phyloP scores from a whole-genome alignment of 2,113 vertebrate species.

The Cnemophilus loriae region DNA sequence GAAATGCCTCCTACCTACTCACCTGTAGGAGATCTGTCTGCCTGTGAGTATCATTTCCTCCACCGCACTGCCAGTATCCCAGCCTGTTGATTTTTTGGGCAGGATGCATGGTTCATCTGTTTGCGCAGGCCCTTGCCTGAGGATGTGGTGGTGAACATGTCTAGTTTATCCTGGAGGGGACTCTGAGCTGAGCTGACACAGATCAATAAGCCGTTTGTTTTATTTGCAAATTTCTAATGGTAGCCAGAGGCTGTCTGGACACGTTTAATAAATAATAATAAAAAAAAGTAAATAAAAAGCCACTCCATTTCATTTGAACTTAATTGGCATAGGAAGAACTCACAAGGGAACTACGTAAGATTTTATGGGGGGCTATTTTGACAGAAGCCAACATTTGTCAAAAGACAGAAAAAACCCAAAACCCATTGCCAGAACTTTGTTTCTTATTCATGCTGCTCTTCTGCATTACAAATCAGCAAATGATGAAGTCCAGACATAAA shows the following conservation, averaged over 20 bases:
- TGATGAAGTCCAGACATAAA: slow-evolving; percentile 9
- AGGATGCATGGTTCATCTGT: background rate
- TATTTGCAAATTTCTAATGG: background rate
- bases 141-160: background rate
- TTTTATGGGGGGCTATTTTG: background rate
- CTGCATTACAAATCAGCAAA: background rate
- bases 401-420: background rate
- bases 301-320: background rate
- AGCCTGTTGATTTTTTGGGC: background rate
- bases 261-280: background rate
- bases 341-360: background rate
- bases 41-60: background rate
- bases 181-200: background rate
- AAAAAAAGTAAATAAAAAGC: background rate
- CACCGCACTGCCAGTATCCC: background rate
- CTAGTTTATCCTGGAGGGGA: background rate
- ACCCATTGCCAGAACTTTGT: background rate
- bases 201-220: background rate
- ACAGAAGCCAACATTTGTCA: background rate
- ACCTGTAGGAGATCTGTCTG: background rate
- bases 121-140: background rate
- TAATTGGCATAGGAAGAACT: background rate
- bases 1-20: background rate
- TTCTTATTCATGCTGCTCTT: background rate
- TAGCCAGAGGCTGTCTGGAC: background rate